Evolutionary conservation across 2,113 vertebrate species (phyloP), one percentile per base, ranked within the genome.

Genomic region (Etia nguti): DNA sequence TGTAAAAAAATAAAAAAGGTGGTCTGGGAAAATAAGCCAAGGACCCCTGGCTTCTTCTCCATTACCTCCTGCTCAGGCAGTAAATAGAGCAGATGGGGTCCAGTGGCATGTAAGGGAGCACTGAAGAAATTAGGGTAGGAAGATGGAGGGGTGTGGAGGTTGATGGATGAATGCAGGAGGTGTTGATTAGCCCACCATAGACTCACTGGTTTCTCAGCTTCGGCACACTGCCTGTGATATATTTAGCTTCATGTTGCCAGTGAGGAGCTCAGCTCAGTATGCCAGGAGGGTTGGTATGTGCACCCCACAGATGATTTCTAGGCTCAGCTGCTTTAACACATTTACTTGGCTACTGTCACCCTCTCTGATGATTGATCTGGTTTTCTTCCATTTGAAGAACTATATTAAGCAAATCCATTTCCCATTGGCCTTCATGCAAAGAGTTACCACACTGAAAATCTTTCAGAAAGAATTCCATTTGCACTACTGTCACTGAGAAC

Each of bases 31-130:
- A 86, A 36, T 36, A n/a, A 83, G 36, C 8, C 18, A 52, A 82
- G 62, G 91, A 89, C 50, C 87, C 85, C 89, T 83, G 79, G 57
- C 88, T 75, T 81, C 52, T 80, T 86, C 85, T 65, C 81, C 88
- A 34, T 65, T 86, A 92, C 83, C 83, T 68, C 73, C 86, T 62
- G 55, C 62, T 79, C 88, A 41, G 73, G 90, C 88, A 87, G 84
- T 92, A 93, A 94, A 93, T 80, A 91, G 79, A 94, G 89, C 95
- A 95, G 94, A 96, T 95, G 93, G 94, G 94, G 85, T 86, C 84
- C 84, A 55, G 87, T 22, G 41, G 86, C 89, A 94, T 86, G 85
- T 86, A 26, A 81, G 92, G 87, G 85, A 93, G 87, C 79, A 79
- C 57, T 92, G 87, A 90, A 16, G 79, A 85, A 80, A 80, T 90